Conservation (phyloP, 1,140 invertebrate species). For the Brachionus koreanus region DNA sequence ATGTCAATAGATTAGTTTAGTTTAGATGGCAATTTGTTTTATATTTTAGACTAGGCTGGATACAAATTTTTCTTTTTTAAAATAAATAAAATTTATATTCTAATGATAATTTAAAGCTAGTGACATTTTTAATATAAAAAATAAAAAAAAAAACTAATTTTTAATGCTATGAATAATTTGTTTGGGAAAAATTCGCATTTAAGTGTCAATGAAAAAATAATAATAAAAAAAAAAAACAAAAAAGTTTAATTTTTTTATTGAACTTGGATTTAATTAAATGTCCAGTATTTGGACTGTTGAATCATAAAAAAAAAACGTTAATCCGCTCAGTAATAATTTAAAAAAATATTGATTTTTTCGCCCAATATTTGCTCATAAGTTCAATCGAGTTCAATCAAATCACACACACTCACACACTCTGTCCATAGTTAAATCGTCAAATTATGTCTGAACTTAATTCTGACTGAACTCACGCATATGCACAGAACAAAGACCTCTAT, state of each 20-base stretch:
- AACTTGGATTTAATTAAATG: not conserved
- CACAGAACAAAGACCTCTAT: not conserved
- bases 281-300: not conserved
- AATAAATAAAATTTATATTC: too few species aligned
- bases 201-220: not conserved
- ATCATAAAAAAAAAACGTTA: not conserved
- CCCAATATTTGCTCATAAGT: not conserved
- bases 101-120: too few species aligned
- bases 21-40: not conserved
- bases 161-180: not conserved
- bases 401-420: not conserved
- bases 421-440: not conserved
- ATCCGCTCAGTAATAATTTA: not conserved
- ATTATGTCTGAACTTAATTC: not conserved
- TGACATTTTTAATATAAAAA: too few species aligned
- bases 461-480: not conserved
- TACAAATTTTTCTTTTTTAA: too few species aligned
- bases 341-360: not conserved
- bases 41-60: not conserved
- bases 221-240: not conserved
- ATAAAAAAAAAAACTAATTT: not conserved
- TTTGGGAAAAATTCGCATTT: not conserved
- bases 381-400: not conserved
- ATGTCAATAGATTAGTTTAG: not conserved
- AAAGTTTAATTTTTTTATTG: not conserved